Conservation (phyloP, 2,113 vertebrate species). For the Acrocephalus arundinaceus region DNA sequence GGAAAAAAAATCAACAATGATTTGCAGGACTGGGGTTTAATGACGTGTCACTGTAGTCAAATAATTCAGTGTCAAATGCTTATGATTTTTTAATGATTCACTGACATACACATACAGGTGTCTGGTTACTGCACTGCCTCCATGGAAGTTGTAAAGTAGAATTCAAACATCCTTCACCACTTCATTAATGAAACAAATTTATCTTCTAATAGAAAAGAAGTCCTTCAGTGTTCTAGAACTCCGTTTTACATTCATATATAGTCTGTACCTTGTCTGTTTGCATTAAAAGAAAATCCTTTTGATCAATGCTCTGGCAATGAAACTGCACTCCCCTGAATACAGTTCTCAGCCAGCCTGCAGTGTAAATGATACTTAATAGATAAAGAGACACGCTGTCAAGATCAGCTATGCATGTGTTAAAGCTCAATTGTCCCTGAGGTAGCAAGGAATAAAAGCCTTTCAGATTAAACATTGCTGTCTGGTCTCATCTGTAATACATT, state of each 20-base stretch:
- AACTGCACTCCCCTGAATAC: neutral
- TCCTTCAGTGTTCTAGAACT: neutral
- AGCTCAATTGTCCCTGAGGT: neutral
- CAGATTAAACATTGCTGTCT: slow-evolving; percentile 2
- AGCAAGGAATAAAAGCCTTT: slow-evolving; percentile 21
- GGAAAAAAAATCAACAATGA: neutral
- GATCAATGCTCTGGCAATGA: slow-evolving; percentile 4
- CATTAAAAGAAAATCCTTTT: slow-evolving; percentile 34
- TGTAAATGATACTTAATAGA: slow-evolving; percentile 37
- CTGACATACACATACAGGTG: neutral
- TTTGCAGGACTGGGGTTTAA: neutral
- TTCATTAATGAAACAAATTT: slow-evolving; percentile 6
- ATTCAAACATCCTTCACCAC: neutral
- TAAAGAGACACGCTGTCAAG: neutral
- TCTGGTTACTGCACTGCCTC: neutral
- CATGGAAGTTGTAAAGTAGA: neutral
- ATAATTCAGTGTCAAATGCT: neutral
- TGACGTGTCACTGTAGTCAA: neutral
- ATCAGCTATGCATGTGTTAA: slow-evolving; percentile 5
- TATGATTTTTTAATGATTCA: neutral
- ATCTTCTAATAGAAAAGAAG: neutral
- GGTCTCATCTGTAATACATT: neutral
- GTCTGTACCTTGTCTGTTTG: slow-evolving; percentile 27
- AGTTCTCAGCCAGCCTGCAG: neutral
- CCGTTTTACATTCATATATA: slow-evolving; percentile 1